Evolutionary conservation across 2,113 vertebrate species (phyloP).

Genomic region (Pterophyllum scalare): DNA sequence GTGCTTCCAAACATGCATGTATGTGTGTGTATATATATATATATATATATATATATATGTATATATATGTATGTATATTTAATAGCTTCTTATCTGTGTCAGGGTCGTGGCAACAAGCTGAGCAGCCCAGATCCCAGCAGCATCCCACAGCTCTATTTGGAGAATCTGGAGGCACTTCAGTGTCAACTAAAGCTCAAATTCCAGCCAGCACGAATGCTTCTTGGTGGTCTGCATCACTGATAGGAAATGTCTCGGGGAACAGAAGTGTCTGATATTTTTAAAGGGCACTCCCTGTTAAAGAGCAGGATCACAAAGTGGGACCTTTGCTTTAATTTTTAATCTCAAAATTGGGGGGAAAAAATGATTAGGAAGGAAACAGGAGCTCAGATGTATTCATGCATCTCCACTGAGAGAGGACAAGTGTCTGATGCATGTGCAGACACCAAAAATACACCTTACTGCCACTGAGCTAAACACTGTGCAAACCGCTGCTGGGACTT

Average conservation of each 20-base stretch:
- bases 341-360: background rate
- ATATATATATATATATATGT: too few relatives aligned
- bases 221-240: conserved; percentile 4
- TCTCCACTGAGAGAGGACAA: background rate
- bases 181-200: conserved; percentile 2
- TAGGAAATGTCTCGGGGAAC: background rate
- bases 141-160: conserved; percentile 6
- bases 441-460: background rate
- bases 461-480: background rate
- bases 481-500: background rate
- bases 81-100: conserved; percentile 38
- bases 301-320: background rate
- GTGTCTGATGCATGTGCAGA: background rate
- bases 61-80: too few relatives aligned
- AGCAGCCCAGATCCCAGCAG: conserved; percentile 35
- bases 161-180: conserved; percentile 13
- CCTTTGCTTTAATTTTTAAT: background rate
- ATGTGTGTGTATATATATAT: too few relatives aligned
- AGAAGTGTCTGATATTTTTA: background rate
- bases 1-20: conserved; percentile 17
- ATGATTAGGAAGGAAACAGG: background rate
- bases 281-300: background rate
- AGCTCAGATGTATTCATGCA: background rate
- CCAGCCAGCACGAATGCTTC: background rate
- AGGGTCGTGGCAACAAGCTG: conserved; percentile 13